Base-by-base conservation (phyloP, 2,797 vertebrate species). In the Oryzias sinensis region DNA sequence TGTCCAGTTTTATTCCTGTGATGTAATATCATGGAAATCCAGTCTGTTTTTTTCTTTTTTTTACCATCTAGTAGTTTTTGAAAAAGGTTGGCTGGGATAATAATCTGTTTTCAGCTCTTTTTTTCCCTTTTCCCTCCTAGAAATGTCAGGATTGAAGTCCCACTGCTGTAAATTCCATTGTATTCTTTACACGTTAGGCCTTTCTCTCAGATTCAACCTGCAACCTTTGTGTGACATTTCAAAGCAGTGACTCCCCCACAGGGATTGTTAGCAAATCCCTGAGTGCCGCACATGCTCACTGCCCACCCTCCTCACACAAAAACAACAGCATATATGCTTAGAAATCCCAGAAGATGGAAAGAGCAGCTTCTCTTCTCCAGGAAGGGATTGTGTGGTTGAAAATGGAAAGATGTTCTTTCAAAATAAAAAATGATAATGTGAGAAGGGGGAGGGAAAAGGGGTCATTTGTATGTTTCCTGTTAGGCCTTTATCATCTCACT, bases 211-310 rank as follows among this genome's bases (percentile, higher is more conserved):
- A 73, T 47, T 53, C 51, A 50, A 73, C 57, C 63, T 56, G 20
- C 79, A 66, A 85, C 77, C 76, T 89, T 84, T 74, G 22, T 45
- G 51, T 81, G 84, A 68, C 79, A 89, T 85, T 88, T 85, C 18
- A 56, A 54, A 73, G 42, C 56, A 67, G 54, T 43, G 57, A 73
- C 22, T 1, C 49, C 43, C 72, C 79, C 72, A 60, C 49, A 51
- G 78, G 72, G 74, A 25, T 51, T 46, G 74, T 70, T 56, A 48
- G 66, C 56, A 65, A 72, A 49, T 47, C 62, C 56, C 56, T 20
- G 43, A 14, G 16, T 17, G 43, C 47, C 27, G 29, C 22, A 55
- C 66, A 68, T 15, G 49, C 44, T 70, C 69, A 65, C 46, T 58
- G 53, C 60, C 59, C 72, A 70, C 33, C 29, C 43, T 48, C 33